Evolutionary conservation across 2,888 invertebrate species (phyloP), one percentile per base, ranked within the genome.

Genomic region (Drosophila buzzatii): DNA sequence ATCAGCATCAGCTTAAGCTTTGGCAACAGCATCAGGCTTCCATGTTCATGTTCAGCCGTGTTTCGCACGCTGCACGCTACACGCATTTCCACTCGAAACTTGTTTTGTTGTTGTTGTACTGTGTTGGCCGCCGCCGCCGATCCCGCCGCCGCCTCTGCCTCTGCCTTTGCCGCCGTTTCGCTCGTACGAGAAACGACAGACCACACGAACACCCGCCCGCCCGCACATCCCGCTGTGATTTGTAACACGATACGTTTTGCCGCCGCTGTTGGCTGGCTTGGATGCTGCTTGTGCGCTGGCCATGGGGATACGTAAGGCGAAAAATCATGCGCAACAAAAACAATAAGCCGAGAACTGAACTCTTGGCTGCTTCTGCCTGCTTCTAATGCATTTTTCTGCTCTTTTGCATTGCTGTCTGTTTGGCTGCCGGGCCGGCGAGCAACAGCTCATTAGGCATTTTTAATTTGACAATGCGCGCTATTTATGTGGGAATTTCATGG

Each of bases 391-490:
- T 83, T 90, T 88, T 83, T 85, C 79, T 75, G 89, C 89, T 86
- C 86, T 74, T 78, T 81, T 89, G 81, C 89, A 86, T 85, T 70
- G 61, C 35, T 67, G 55, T 39, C 56, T 51, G 45, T 37, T 58
- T 39, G 63, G 47, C 70, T 61, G 74, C 37, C 57, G 70, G 61
- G 41, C 59, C 35, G 60, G 51, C 53, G 72, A 70, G 75, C 80
- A 85, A 71, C 85, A 82, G 89, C 91, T 91, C 91, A 91, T 91
- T 91, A 91, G 90, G 86, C 80, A 86, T 86, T 90, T 91, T 91
- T 91, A 91, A 91, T 91, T 91, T 91, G 91, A 91, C 91, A 91
- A 82, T 87, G 80, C 82, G 79, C 82, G 89, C 89, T 90, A 91
- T 91, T 91, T 91, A 91, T 91, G 91, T 91, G 91, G 91, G 91